Base-by-base conservation (phyloP, 1,140 invertebrate species). In the Drosophila nigromelanica region DNA sequence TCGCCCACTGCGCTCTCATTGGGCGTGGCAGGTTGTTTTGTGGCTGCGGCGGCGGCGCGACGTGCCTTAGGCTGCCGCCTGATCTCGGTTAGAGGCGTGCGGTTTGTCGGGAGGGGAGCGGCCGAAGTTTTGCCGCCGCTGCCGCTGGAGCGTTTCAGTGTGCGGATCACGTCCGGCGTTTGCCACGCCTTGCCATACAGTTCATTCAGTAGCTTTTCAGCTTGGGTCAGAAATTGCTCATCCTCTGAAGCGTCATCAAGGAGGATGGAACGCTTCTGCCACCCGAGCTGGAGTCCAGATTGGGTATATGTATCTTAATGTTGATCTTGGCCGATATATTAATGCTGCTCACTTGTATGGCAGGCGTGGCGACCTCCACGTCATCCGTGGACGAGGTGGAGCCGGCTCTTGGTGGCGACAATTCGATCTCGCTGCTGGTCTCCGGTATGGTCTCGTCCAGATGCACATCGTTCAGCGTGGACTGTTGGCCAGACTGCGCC, bases 151-250 rank as follows among this genome's bases (percentile, higher is more conserved):
- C 83, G 80, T 50, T 90, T 90, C 0, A 91, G 52, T 8, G 75
- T 91, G 6, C 59, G 67, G 24, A 78, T 78, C 7, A 82, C 91
- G 90, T 89, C 89, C 63, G 78, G 92, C 43, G 80, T 93, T 66
- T 93, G 91, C 93, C 93, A 94, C 1, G 87, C 52, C 60, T 78
- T 85, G 0, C 93, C 93, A 77, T 94, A 94, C 5, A 94, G 74
- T 73, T 93, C 90, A 50, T 93, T 93, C 12, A 94, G 81, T 37
- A 94, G 91, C 74, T 93, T 90, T 21, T 91, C 91, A 35, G 92
- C 93, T 0, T 90, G 64, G 0, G 55, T 73, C 0, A 90, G 69
- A 33, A 91, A 90, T 33, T 80, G 43, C 42, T 85, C 67, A 43
- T 87, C 80, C 45, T 89, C 75, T 4, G 75, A 69, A 4, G 60